A percentile compares a stretch with the other conserved stretches of the same genome.
phyloP scores from a whole-genome alignment of 2,888 invertebrate species.

The Apodemia mormo region DNA sequence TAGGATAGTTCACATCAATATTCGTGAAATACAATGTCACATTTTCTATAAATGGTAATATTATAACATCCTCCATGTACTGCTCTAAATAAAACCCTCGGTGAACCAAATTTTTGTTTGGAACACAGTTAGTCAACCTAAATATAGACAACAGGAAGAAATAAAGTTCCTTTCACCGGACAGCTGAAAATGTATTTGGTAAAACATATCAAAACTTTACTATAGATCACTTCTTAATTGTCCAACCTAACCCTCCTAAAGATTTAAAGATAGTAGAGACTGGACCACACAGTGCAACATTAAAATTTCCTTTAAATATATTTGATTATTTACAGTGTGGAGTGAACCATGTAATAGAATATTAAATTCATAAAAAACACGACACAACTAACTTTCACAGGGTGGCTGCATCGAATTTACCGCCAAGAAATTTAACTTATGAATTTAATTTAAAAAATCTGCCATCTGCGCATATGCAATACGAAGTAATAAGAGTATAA shows the following conservation, averaged over 20 bases:
- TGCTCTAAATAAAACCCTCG: slow-evolving; percentile 40
- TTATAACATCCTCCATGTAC: slow-evolving; percentile 46
- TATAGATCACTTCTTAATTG: slow-evolving; percentile 81
- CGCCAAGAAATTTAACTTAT: slow-evolving; percentile 61
- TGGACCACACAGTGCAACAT: slow-evolving; percentile 59
- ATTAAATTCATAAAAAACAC: slow-evolving; percentile 74
- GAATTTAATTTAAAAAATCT: slow-evolving; percentile 76
- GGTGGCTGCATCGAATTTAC: slow-evolving; percentile 57
- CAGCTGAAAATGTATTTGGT: slow-evolving; percentile 84
- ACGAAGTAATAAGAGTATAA: slow-evolving; percentile 86
- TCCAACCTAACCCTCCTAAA: slow-evolving; percentile 61
- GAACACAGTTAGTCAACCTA: slow-evolving; percentile 55
- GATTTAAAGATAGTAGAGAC: slow-evolving; percentile 51
- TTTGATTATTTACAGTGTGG: slow-evolving; percentile 57
- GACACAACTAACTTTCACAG: slow-evolving; percentile 65
- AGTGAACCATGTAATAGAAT: slow-evolving; percentile 68
- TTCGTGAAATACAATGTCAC: slow-evolving; percentile 54
- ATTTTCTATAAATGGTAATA: slow-evolving; percentile 49
- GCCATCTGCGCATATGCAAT: slow-evolving; percentile 85
- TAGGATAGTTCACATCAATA: slow-evolving; percentile 84
- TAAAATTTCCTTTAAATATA: slow-evolving; percentile 64
- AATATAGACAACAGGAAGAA: slow-evolving; percentile 71
- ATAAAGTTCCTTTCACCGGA: slow-evolving; percentile 81
- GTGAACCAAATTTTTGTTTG: too few relatives aligned
- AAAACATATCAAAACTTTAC: slow-evolving; percentile 68